Percentiles rank a stretch among this genome's conserved stretches.
Evolutionary conservation across 1,140 invertebrate species (phyloP).

Genomic region (Danaus melanippus): DNA sequence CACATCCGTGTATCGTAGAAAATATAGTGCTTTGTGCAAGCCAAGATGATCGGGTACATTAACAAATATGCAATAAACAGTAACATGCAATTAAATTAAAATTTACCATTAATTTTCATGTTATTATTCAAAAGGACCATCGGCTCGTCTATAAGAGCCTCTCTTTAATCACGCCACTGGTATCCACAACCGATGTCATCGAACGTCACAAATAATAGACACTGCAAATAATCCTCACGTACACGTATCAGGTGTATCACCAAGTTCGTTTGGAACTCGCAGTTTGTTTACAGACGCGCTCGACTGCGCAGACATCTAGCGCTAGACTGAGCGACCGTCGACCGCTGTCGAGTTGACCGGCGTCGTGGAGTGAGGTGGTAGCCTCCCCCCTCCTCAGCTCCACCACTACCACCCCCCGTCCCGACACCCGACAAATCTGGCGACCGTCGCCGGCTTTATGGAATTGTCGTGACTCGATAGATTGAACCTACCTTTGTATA

Average conservation of each 20-base stretch:
- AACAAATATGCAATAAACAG: slow-evolving; percentile 24
- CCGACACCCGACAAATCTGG: slow-evolving; percentile 52
- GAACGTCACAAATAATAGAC: slow-evolving; percentile 37
- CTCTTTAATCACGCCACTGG: slow-evolving; percentile 37
- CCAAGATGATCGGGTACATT: slow-evolving; percentile 59
- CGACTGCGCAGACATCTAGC: slow-evolving; percentile 22
- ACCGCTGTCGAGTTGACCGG: slow-evolving; percentile 29
- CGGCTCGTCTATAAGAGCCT: slow-evolving; percentile 44
- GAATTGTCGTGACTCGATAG: slow-evolving; percentile 46
- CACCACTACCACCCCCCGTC: slow-evolving; percentile 22
- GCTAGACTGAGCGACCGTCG: slow-evolving; percentile 36
- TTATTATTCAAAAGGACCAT: slow-evolving; percentile 70
- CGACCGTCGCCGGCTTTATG: slow-evolving; percentile 34
- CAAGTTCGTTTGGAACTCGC: slow-evolving; percentile 41
- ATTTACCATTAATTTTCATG: slow-evolving; percentile 70
- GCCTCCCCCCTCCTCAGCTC: slow-evolving; percentile 35
- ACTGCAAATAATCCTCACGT: slow-evolving; percentile 53
- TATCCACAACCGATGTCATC: slow-evolving; percentile 47
- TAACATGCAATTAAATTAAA: slow-evolving; percentile 47
- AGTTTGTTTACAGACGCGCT: slow-evolving; percentile 22
- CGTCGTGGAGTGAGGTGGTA: slow-evolving; percentile 47
- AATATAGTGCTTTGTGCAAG: slow-evolving; percentile 53
- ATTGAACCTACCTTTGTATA: slow-evolving; percentile 48
- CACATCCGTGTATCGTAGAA: slow-evolving; percentile 8
- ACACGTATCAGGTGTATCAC: slow-evolving; percentile 31